phyloP scores from a whole-genome alignment of 2,888 invertebrate species.

The Pterostichus niger region DNA sequence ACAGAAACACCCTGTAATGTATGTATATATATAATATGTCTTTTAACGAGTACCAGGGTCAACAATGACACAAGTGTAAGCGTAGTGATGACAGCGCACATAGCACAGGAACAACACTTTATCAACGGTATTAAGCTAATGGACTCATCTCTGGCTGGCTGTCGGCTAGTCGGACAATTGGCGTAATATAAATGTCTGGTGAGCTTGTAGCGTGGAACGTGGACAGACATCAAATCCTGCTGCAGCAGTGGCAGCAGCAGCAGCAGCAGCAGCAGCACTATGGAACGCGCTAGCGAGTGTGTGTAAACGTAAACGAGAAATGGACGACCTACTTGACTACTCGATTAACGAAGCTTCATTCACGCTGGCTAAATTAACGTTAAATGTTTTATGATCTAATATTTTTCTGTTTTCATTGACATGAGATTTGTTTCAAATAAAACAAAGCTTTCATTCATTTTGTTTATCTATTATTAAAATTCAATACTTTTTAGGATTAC shows the following conservation, averaged over 20 bases:
- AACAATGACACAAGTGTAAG: constrained; percentile 29
- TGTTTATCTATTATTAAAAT: too few species aligned
- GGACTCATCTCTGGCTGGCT: constrained; percentile 50
- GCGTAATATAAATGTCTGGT: constrained; percentile 48
- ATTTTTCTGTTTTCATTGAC: background rate
- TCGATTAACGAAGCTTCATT: constrained; percentile 51
- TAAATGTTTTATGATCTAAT: constrained; percentile 24
- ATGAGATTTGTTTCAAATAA: background rate
- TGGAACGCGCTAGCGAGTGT: too few species aligned
- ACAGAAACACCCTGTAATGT: too few species aligned
- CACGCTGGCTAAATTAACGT: constrained; percentile 39
- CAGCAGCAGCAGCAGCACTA: too few species aligned
- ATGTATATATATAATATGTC: too few species aligned
- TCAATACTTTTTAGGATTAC: too few species aligned
- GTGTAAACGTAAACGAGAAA: constrained; percentile 22
- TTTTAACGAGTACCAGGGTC: constrained; percentile 24
- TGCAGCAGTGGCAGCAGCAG: too few species aligned
- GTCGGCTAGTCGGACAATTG: constrained; percentile 47
- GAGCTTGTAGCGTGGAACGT: constrained; percentile 14
- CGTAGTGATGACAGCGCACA: constrained; percentile 36
- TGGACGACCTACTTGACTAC: constrained; percentile 25
- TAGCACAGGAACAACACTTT: constrained; percentile 58
- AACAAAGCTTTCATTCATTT: too few species aligned
- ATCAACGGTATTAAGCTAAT: constrained; percentile 60
- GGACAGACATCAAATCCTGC: constrained; percentile 36